Evolutionary conservation across 2,888 invertebrate genomes (phyloP).

Genomic region (Strigamia crassipes): DNA sequence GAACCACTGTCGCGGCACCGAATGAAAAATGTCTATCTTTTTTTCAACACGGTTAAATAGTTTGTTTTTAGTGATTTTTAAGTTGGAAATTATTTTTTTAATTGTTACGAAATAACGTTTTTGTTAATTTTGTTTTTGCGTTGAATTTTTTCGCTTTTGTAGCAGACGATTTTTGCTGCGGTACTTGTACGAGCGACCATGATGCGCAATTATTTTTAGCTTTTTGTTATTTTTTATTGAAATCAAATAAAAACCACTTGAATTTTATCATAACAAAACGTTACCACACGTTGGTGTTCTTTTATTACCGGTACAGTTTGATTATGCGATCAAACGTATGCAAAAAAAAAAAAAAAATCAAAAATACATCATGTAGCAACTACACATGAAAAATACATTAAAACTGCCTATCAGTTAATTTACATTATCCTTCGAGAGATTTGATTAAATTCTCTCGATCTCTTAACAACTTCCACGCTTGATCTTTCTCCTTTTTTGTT

Average conservation of each 20-base stretch:
- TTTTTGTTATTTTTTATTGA: too few relatives aligned
- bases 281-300: not conserved
- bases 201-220: too few relatives aligned
- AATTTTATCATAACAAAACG: not conserved
- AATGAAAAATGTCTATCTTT: not conserved
- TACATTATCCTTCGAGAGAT: slow-evolving; percentile 41
- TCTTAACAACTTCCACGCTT: slow-evolving; percentile 73
- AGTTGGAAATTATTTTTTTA: not conserved
- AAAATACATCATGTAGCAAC: not conserved
- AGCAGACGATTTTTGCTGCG: slow-evolving; percentile 39
- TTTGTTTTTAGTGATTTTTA: not conserved
- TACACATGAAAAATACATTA: not conserved
- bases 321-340: not conserved
- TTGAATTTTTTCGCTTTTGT: not conserved
- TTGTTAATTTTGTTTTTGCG: not conserved
- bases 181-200: not conserved
- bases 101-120: not conserved
- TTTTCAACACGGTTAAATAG: not conserved
- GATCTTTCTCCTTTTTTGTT: slow-evolving; percentile 78
- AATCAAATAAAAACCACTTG: not conserved
- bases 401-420: not conserved
- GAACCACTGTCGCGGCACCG: not conserved
- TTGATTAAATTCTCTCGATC: slow-evolving; percentile 61
- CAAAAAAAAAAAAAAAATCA: not conserved
- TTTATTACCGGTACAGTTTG: not conserved